Percentiles rank a stretch among this genome's conserved stretches.
Conservation (phyloP, 2,888 invertebrate genomes). For the Rugalucina vietnamica region DNA sequence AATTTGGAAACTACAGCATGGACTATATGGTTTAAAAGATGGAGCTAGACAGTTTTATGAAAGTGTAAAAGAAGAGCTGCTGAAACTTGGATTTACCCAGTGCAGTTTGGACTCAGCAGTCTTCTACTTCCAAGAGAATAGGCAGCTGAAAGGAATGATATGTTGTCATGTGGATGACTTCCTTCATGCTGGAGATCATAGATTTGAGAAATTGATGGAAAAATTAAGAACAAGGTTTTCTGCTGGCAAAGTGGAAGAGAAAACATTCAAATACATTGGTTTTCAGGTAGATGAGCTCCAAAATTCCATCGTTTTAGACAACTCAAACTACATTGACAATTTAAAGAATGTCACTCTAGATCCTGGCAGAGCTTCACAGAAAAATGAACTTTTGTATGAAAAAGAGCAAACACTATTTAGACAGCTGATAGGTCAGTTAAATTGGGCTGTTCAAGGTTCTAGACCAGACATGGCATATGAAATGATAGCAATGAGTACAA, state of each 20-base stretch:
- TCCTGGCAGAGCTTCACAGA: too few relatives aligned
- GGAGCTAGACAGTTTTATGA: slow-evolving; percentile 59
- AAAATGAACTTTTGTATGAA: too few relatives aligned
- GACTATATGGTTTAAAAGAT: slow-evolving; percentile 54
- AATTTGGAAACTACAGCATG: slow-evolving; percentile 57
- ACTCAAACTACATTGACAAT: too few relatives aligned
- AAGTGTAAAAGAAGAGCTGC: slow-evolving; percentile 47
- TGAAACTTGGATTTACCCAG: slow-evolving; percentile 19
- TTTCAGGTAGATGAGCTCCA: background rate
- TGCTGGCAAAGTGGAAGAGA: background rate
- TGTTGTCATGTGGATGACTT: slow-evolving; percentile 11
- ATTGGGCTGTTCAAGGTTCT: too few relatives aligned
- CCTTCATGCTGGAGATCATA: background rate
- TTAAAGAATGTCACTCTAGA: too few relatives aligned
- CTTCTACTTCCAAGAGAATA: background rate
- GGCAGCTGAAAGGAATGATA: background rate
- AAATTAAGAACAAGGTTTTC: background rate
- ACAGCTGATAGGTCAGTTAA: too few relatives aligned
- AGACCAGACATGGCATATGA: too few relatives aligned
- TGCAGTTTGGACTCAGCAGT: background rate
- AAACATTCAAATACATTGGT: background rate
- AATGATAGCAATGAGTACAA: too few relatives aligned
- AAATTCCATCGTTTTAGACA: background rate
- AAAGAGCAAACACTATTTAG: too few relatives aligned
- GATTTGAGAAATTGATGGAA: background rate